Evolutionary conservation across 2,113 vertebrate species (phyloP).

Genomic region (Formicarius rufipectus): DNA sequence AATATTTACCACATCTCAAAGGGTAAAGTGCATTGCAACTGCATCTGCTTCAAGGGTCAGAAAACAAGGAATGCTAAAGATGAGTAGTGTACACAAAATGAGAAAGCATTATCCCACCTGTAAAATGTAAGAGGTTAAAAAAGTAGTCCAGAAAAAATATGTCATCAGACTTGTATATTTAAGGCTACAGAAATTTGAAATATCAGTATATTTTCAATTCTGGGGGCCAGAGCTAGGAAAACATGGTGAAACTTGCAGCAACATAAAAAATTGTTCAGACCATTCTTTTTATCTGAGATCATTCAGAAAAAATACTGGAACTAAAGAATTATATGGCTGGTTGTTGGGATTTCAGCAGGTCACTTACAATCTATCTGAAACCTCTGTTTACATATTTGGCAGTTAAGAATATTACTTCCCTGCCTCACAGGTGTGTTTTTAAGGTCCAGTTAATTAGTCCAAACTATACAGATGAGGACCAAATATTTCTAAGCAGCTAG

Average conservation of each 20-base stretch:
- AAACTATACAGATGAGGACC: not conserved
- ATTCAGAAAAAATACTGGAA: not conserved
- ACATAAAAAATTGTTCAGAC: not conserved
- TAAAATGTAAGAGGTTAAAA: not conserved
- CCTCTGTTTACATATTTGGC: not conserved
- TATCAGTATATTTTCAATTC: not conserved
- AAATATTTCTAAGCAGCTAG: not conserved
- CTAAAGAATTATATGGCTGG: not conserved
- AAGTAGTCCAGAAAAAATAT: not conserved
- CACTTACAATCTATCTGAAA: not conserved
- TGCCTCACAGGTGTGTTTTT: not conserved
- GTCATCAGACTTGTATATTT: not conserved
- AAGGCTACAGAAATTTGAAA: not conserved
- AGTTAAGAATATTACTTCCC: not conserved
- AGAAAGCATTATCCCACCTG: constrained; percentile 11
- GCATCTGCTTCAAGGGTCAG: constrained; percentile 59
- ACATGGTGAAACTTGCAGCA: not conserved
- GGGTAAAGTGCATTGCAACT: constrained; percentile 79
- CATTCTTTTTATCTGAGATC: not conserved
- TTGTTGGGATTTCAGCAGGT: not conserved
- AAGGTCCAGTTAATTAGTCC: not conserved
- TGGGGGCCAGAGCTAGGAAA: not conserved
- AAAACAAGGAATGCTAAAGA: constrained; percentile 45
- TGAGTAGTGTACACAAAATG: not conserved
- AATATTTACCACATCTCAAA: constrained; percentile 74